Evolutionary conservation across 2,797 vertebrate genomes (phyloP).

Genomic region (Menidia menidia): DNA sequence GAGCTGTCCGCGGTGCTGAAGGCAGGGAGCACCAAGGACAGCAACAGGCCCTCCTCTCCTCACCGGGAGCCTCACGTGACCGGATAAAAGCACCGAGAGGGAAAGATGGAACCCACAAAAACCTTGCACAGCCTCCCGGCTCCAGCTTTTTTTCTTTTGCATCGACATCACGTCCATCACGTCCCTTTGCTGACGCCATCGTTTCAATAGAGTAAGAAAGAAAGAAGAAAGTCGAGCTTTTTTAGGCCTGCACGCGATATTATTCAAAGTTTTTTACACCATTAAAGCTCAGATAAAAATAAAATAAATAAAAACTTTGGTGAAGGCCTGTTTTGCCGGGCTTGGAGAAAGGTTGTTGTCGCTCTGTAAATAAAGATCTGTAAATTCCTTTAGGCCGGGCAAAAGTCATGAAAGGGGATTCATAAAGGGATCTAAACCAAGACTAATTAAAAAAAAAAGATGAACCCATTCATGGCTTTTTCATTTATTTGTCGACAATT

Average conservation of each 20-base stretch:
- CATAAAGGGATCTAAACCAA: slow-evolving; percentile 8
- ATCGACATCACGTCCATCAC: too few relatives aligned
- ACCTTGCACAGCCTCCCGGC: too few relatives aligned
- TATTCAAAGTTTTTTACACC: slow-evolving; percentile 3
- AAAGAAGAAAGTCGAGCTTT: too few relatives aligned
- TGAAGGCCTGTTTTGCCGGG: slow-evolving; percentile 13
- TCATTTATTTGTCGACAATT: slow-evolving; percentile 16
- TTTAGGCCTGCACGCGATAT: not conserved
- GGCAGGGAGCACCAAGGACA: slow-evolving; percentile 59
- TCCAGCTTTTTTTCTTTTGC: too few relatives aligned
- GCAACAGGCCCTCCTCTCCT: slow-evolving; percentile 37
- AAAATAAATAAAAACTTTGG: not conserved
- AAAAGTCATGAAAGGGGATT: slow-evolving; percentile 10
- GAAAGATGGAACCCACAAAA: too few relatives aligned
- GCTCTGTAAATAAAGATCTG: slow-evolving; percentile 24
- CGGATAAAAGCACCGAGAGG: too few relatives aligned
- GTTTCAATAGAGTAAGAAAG: too few relatives aligned
- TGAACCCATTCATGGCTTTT: slow-evolving; percentile 26
- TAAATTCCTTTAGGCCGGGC: slow-evolving; percentile 10
- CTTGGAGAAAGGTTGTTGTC: slow-evolving; percentile 30
- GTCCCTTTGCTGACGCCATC: not conserved
- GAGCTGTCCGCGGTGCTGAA: slow-evolving; percentile 80
- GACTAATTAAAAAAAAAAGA: slow-evolving; percentile 7
- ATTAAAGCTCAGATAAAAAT: slow-evolving; percentile 21
- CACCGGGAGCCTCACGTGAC: not conserved